Base-by-base conservation (phyloP, 2,113 vertebrate species). In the Rhabdomys dilectus region DNA sequence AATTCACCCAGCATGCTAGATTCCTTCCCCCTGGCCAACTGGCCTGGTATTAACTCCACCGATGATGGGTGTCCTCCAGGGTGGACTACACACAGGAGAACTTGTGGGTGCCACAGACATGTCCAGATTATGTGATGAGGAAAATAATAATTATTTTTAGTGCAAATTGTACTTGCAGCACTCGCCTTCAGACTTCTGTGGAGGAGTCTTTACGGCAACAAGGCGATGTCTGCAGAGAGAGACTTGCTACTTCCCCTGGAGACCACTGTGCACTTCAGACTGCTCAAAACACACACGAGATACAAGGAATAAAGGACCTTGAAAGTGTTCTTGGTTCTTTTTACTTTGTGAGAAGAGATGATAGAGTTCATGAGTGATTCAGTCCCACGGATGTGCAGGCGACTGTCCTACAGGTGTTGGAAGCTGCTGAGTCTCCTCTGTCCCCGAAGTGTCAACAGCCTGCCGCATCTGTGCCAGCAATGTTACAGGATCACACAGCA, bases 401-500 rank as follows among this genome's bases (percentile, higher is more conserved):
- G 98, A 98, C 98, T 98, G 97, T 98, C 98, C 98, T 98, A 98
- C 97, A 97, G 98, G 97, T 98, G 97, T 98, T 7, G 98, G 98
- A 98, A 98, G 98, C 98, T 96, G 97, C 80, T 95, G 97, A 98
- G 97, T 98, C 98, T 98, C 98, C 97, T 98, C 97, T 98, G 98
- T 98, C 98, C 98, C 98, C 98, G 99, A 99, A 98, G 98, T 99
- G 98, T 98, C 98, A 98, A 98, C 99, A 98, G 98, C 98, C 98
- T 98, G 98, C 98, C 98, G 99, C 98, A 97, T 98, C 66, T 68
- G 98, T 98, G 98, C 98, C 96, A 96, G 98, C 98, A 97, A 98
- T 97, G 92, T 96, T 99, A 99, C 99, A 99, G 99, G 98, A 99
- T 99, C 97, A 99, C 99, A 98, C 99, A 99, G 98, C 99, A 99